A percentile compares a stretch with the other conserved stretches of the same genome.
Conservation (phyloP, 2,113 vertebrate genomes). For the Ploceus nigricollis region DNA sequence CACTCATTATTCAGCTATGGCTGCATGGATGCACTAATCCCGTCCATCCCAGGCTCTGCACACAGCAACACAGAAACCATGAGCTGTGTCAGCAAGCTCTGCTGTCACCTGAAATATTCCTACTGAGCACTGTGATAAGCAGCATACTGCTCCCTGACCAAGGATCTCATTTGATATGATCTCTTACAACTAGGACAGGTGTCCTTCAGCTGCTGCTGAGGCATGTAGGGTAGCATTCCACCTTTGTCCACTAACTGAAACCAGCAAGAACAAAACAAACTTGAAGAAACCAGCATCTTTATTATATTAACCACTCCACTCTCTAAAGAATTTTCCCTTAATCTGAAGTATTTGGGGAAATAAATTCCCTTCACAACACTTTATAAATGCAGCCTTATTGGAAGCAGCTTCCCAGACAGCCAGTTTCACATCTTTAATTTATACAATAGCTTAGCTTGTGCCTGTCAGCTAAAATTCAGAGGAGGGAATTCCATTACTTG, state of each 20-base stretch:
- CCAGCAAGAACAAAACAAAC: neutral
- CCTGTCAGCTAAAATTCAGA: neutral
- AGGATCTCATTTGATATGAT: neutral
- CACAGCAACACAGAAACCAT: neutral
- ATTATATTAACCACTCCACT: neutral
- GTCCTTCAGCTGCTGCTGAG: neutral
- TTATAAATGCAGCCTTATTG: neutral
- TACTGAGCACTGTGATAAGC: neutral
- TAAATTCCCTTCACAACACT: neutral
- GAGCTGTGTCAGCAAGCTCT: neutral
- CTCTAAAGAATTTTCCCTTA: neutral
- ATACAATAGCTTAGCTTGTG: neutral
- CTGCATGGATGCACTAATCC: neutral
- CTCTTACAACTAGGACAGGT: neutral
- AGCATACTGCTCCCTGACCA: neutral
- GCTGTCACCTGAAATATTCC: neutral
- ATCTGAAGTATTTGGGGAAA: neutral
- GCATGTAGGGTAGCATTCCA: neutral
- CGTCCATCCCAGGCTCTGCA: neutral
- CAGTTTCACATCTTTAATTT: neutral
- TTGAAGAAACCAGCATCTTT: neutral
- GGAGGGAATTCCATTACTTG: neutral
- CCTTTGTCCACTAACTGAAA: neutral
- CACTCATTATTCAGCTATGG: neutral
- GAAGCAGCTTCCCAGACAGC: neutral